Evolutionary conservation across 2,888 invertebrate species (phyloP), one percentile per base, ranked within the genome.

Genomic region (Macrosoma leucophasiata): DNA sequence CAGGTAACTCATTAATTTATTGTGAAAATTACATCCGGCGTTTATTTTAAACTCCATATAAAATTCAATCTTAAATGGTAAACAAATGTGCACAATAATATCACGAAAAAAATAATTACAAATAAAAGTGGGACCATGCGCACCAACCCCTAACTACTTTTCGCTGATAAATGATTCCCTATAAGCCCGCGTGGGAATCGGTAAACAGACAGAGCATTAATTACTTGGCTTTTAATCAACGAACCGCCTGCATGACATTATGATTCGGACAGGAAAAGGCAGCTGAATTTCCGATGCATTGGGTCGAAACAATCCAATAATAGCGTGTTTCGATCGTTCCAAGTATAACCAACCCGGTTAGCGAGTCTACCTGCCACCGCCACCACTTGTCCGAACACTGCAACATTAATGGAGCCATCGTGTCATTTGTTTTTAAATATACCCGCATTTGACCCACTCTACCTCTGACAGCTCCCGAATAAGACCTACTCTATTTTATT

Each of bases 291-390:
- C 58, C 57, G 56, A 55, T 55, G 58, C 58, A 58, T 54, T 69
- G 61, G 56, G 52, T 55, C 53, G 65, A 62, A 71, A 67, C 68
- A 64, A 64, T 65, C 72, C 77, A 74, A 74, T 71, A 79, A 81
- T 81, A 81, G 78, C 61, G 48, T 50, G 64, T 57, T 78, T 77
- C 77, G 76, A 82, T 76, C 72, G 72, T 48, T 68, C 75, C 71
- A 59, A 73, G 68, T 78, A 71, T 81, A 82, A 60, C 65, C 67
- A 72, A 71, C 74, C 77, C 59, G 64, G 68, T 68, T 71, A 58
- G 58, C n/a, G n/a, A n/a, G n/a, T 58, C 68, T 63, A 66, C 68
- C 71, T 73, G 70, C 41, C 47, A 28, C 58, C 56, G 58, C 53
- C n/a, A n/a, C n/a, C n/a, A n/a, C n/a, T n/a, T n/a, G n/a, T n/a